Evolutionary conservation across 2,888 invertebrate species (phyloP).

Genomic region (Hypena proboscidalis): DNA sequence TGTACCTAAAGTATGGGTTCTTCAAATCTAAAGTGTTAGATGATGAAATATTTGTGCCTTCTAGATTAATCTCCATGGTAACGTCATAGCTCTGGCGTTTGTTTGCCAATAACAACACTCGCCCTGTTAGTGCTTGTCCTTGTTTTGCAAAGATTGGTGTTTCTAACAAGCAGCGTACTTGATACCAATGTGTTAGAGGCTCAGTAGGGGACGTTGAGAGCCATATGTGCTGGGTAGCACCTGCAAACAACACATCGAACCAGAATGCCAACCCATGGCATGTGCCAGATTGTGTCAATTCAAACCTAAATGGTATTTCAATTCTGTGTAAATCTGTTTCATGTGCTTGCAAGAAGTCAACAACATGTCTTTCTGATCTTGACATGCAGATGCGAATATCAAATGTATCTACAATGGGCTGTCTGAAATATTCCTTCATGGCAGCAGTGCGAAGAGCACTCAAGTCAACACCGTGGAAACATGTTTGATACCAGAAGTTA

Average conservation of each 20-base stretch:
- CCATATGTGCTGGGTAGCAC: constrained; percentile 96
- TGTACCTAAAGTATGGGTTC: constrained; percentile 99
- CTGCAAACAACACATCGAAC: constrained; percentile 99
- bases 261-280: constrained; percentile 99
- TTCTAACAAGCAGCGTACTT: constrained; percentile 97
- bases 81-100: constrained; percentile 99
- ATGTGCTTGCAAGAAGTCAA: constrained; percentile 96
- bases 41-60: constrained; percentile 94
- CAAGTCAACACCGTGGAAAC: constrained; percentile 98
- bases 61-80: constrained; percentile 96
- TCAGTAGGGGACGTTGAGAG: constrained; percentile 99
- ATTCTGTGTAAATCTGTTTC: constrained; percentile 98
- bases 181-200: constrained; percentile 99
- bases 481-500: constrained; percentile 99
- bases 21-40: constrained; percentile 98
- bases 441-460: constrained; percentile 97
- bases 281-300: constrained; percentile 95
- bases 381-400: constrained; percentile 99
- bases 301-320: constrained; percentile 97
- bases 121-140: constrained; percentile 95
- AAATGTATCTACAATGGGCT: constrained; percentile 99
- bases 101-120: constrained; percentile 95
- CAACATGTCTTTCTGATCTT: constrained; percentile 95
- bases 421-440: constrained; percentile 98
- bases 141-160: constrained; percentile 97